Base-by-base conservation (phyloP, 2,888 invertebrate genomes). In the Thecocarcelia acutangulata region DNA sequence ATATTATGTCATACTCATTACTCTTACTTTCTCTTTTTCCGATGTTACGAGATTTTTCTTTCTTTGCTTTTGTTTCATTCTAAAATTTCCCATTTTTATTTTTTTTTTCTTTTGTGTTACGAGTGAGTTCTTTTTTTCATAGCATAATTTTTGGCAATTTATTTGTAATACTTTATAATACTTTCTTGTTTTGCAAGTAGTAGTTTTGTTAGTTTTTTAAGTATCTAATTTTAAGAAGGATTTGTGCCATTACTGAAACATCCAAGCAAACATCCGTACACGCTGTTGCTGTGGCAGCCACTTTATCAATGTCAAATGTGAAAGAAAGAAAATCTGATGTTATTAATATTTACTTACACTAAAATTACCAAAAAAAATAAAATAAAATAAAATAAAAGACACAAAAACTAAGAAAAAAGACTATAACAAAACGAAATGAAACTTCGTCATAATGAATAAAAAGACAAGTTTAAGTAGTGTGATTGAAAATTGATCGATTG, bases 101-200 rank as follows among this genome's bases (percentile, higher is more conserved):
- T 42, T 63, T 50, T 33, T 50, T 15, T 46, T 19, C 28, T 9
- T 24, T 40, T 12, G 15, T 54, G n/a, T 15, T 12, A 12, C n/a
- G 17, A 48, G 8, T n/a, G n/a, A n/a, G n/a, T n/a, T n/a, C n/a
- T n/a, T 46, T 40, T 68, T 56, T 63, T 58, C 15, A 21, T 56
- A 42, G 69, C 58, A 77, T 77, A 73, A 61, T 68, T 81, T 80
- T 81, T 81, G 73, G 73, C 73, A 77, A 77, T 81, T 81, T 77
- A 74, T 73, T 74, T 81, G 69, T 77, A 81, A 81, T 77, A 56
- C 73, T 58, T 68, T 63, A 72, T 77, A 76, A 73, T 77, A 58
- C 58, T 63, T 28, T 21, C 48, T 73, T 61, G 37, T 64, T 52
- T 19, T 59, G 11, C 52, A 50, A 46, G 44, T 50, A 33, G 12